Percentiles rank a stretch among this genome's conserved stretches.
phyloP scores from a whole-genome alignment of 2,888 invertebrate genomes.

The Clistopyga incitator region DNA sequence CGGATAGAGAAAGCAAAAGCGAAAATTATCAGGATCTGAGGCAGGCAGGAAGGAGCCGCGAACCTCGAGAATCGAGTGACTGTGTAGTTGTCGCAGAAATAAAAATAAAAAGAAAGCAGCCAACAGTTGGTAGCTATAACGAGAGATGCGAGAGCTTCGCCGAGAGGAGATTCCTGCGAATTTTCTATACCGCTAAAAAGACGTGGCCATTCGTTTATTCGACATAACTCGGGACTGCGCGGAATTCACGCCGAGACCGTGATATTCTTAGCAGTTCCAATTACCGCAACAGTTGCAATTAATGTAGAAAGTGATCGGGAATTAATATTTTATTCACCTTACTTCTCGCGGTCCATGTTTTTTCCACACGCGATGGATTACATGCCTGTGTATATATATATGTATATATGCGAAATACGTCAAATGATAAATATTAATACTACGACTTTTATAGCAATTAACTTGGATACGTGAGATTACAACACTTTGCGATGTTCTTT shows the following conservation, averaged over 20 bases:
- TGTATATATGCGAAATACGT: not conserved
- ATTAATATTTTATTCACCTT: constrained; percentile 17
- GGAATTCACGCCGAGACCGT: constrained; percentile 53
- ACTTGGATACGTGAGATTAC: constrained; percentile 6
- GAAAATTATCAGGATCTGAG: constrained; percentile 43
- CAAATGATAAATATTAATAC: not conserved
- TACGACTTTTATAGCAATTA: not conserved
- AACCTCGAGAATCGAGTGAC: constrained; percentile 22
- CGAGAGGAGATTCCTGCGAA: constrained; percentile 60
- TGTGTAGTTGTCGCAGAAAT: not conserved
- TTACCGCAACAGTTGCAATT: constrained; percentile 37
- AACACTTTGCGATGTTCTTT: constrained; percentile 27
- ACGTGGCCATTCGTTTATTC: constrained; percentile 52
- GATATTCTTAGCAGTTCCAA: constrained; percentile 44
- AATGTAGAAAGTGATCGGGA: constrained; percentile 51
- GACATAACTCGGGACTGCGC: constrained; percentile 40
- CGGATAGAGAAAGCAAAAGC: constrained; percentile 60
- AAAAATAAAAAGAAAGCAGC: no score
- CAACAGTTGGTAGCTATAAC: constrained; percentile 49
- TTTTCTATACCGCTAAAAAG: constrained; percentile 48
- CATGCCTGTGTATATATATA: constrained; percentile 10
- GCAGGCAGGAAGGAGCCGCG: constrained; percentile 26
- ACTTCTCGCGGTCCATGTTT: not conserved
- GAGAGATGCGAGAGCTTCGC: constrained; percentile 52
- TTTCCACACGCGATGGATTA: not conserved